Base-by-base conservation (phyloP, 2,888 invertebrate genomes). In the Nephrotoma flavescens region DNA sequence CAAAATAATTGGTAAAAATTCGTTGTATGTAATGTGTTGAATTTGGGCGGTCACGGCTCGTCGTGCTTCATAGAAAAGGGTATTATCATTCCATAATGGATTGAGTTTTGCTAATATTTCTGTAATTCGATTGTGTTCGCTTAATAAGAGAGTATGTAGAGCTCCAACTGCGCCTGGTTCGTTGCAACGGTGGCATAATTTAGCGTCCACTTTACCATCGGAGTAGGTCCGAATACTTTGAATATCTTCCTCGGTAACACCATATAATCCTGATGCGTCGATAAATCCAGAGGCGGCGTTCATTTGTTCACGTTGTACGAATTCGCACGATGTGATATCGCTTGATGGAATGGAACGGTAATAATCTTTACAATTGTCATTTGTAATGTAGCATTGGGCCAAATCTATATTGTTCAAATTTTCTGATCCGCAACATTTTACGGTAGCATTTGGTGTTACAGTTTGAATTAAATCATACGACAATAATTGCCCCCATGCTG, bases 211-310 rank as follows among this genome's bases (percentile, higher is more conserved):
- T 88, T 94, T 94, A 12, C 97, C 96, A 11, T 93, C 94, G 87
- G 94, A 94, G 89, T 95, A 96, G 0, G 95, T 94, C 42, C 97
- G 92, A 4, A 97, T 90, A 0, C 93, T 93, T 86, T 95, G 93
- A 2, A 96, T 92, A 88, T 95, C 95, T 88, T 95, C 94, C 86
- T 95, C 95, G 0, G 95, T 96, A 87, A 93, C 94, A 11, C 97
- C 97, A 90, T 97, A 97, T 86, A 97, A 91, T 0, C 95, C 95
- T 0, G 96, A 96, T 0, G 95, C 97, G 89, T 97, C 97, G 87
- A 97, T 92, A 90, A 96, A 97, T 0, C 96, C 94, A 0, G 97
- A 96, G 0, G 95, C 97, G 87, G 95, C 92, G 91, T 97, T 97
- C 95, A 97, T 95, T 90, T 97, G 96, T 89, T 97, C 95, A 85